Evolutionary conservation across 1,140 invertebrate species (phyloP).

Genomic region (Oreohelix idahoensis): DNA sequence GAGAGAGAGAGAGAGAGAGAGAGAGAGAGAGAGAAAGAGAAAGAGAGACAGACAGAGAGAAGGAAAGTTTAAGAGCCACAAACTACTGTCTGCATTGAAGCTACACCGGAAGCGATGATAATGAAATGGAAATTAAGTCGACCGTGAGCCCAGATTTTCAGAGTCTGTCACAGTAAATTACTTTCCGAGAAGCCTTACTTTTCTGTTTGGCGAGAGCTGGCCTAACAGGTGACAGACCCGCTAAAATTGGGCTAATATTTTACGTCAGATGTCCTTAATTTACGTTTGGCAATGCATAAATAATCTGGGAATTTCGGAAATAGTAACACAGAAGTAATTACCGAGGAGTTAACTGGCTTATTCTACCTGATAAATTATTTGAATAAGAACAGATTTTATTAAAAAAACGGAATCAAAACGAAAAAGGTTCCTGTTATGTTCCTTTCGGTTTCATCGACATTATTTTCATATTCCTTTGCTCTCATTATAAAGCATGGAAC

Average conservation of each 20-base stretch:
- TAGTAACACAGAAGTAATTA: neutral
- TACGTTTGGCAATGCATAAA: neutral
- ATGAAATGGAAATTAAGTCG: conserved; percentile 3
- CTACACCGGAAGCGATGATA: neutral
- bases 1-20: neutral
- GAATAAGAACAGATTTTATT: too few species aligned
- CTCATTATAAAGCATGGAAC: too few species aligned
- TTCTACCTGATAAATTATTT: too few species aligned
- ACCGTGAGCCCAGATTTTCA: neutral
- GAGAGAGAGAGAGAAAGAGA: neutral
- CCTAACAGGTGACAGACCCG: neutral
- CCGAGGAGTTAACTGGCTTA: too few species aligned
- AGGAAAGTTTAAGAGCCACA: neutral
- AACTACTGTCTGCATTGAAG: neutral
- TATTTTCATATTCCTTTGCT: too few species aligned
- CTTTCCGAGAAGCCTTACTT: neutral
- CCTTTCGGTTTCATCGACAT: too few species aligned
- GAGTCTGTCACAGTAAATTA: neutral
- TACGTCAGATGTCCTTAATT: neutral
- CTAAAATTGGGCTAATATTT: conserved; percentile 3
- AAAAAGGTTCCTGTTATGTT: too few species aligned
- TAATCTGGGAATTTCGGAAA: neutral
- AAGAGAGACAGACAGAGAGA: neutral
- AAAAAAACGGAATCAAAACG: too few species aligned
- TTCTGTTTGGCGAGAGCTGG: neutral